Percentiles rank a stretch among this genome's conserved stretches.
phyloP scores from a whole-genome alignment of 1,140 invertebrate genomes.

The Hycleus phaleratus region DNA sequence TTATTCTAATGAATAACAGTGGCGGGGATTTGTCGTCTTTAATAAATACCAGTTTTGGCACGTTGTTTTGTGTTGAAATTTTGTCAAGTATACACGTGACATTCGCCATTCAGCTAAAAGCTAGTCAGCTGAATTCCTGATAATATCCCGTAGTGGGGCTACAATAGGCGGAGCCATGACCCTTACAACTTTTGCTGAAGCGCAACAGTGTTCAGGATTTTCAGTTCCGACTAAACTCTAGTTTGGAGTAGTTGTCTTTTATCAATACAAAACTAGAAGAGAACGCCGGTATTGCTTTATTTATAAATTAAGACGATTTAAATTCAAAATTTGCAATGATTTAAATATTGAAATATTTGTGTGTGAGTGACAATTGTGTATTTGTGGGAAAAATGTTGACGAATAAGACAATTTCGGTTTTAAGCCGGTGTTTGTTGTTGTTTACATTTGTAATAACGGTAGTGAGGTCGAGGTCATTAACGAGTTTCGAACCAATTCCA shows the following conservation, averaged over 20 bases:
- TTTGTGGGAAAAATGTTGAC: conserved; percentile 7
- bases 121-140: conserved; percentile 30
- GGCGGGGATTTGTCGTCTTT: neutral
- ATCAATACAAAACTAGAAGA: neutral
- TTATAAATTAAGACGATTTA: neutral
- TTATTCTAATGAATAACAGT: neutral
- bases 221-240: conserved; percentile 16
- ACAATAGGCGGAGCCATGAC: conserved; percentile 30
- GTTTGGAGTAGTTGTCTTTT: conserved; percentile 6
- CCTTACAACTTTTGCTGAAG: conserved; percentile 26
- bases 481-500: conserved; percentile 46
- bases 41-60: conserved; percentile 17
- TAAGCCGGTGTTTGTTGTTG: conserved; percentile 11
- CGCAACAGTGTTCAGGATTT: conserved; percentile 29
- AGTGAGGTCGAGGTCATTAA: conserved; percentile 34
- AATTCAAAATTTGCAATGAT: conserved; percentile 11
- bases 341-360: conserved; percentile 3
- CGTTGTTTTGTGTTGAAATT: conserved; percentile 27
- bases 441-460: conserved; percentile 15
- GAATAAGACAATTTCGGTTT: neutral
- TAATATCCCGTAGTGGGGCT: conserved; percentile 23
- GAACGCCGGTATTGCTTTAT: neutral
- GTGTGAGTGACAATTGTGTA: neutral
- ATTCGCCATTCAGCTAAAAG: conserved; percentile 29
- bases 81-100: conserved; percentile 31